phyloP scores from a whole-genome alignment of 1,140 invertebrate species.

The Drosophila pseudoobscura region DNA sequence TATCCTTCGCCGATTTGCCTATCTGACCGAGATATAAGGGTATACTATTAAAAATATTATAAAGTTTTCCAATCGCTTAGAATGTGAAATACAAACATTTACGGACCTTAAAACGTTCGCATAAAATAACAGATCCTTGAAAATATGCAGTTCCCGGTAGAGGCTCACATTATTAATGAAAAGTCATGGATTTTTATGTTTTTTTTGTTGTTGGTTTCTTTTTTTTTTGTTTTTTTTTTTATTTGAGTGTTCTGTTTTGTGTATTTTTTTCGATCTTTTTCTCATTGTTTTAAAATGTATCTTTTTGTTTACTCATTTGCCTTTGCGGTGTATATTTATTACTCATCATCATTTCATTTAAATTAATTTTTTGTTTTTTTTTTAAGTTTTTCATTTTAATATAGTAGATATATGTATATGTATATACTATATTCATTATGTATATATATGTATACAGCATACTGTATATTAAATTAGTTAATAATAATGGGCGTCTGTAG shows the following conservation, averaged over 20 bases:
- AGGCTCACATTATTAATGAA: background rate
- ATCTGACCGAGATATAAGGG: too few relatives aligned
- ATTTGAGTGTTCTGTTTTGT: slow-evolving; percentile 61
- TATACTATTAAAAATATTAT: too few relatives aligned
- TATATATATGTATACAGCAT: slow-evolving; percentile 39
- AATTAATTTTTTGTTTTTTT: slow-evolving; percentile 17
- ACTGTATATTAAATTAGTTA: slow-evolving; percentile 70
- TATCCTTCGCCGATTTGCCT: too few relatives aligned
- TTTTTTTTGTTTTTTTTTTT: slow-evolving; percentile 51
- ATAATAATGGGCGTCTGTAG: slow-evolving; percentile 69
- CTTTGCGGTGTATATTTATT: slow-evolving; percentile 46
- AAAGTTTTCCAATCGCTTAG: too few relatives aligned
- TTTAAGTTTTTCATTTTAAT: slow-evolving; percentile 23
- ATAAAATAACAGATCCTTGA: too few relatives aligned
- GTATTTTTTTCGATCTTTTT: slow-evolving; percentile 40
- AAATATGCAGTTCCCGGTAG: too few relatives aligned
- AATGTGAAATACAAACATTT: too few relatives aligned
- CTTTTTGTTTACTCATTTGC: slow-evolving; percentile 37
- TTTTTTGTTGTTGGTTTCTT: slow-evolving; percentile 42
- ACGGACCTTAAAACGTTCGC: too few relatives aligned
- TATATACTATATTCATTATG: slow-evolving; percentile 27
- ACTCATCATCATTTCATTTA: slow-evolving; percentile 18
- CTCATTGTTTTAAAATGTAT: slow-evolving; percentile 79
- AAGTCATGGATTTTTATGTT: slow-evolving; percentile 32
- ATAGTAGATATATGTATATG: slow-evolving; percentile 58